Conservation (phyloP, 2,797 vertebrate genomes). For the Amniataba percoides region DNA sequence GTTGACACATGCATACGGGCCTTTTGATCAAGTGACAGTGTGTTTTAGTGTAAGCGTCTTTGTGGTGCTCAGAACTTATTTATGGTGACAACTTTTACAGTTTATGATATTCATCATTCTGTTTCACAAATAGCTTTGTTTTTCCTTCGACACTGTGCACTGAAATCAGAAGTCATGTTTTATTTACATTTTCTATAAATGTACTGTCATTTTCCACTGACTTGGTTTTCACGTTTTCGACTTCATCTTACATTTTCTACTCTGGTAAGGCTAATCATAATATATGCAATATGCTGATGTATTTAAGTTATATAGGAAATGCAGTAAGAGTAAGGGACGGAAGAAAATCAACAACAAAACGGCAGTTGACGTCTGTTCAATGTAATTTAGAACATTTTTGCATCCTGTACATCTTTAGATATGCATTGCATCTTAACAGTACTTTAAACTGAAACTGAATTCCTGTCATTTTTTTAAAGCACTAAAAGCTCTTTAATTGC, state of each 20-base stretch:
- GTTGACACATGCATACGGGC: slow-evolving; percentile 32
- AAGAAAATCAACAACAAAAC: neutral
- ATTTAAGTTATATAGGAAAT: neutral
- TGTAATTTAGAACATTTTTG: too few species aligned
- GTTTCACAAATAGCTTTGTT: slow-evolving; percentile 14
- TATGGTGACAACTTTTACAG: slow-evolving; percentile 17
- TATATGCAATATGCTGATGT: neutral
- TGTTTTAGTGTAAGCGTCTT: slow-evolving; percentile 29
- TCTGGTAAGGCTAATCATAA: neutral
- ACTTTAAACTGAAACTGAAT: neutral
- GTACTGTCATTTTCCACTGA: neutral
- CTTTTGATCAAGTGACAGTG: slow-evolving; percentile 59
- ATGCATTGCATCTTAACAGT: neutral
- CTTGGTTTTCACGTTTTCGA: neutral
- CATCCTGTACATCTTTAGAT: neutral
- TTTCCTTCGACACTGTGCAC: neutral
- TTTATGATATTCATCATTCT: slow-evolving; percentile 12
- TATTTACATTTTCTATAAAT: neutral
- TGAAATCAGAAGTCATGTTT: neutral
- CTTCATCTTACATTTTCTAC: neutral
- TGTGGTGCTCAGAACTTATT: slow-evolving; percentile 20
- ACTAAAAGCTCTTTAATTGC: neutral
- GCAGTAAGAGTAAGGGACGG: neutral
- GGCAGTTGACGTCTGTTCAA: too few species aligned
- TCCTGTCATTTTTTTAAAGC: slow-evolving; percentile 8